phyloP scores from a whole-genome alignment of 2,113 vertebrate genomes.

The Saccopteryx bilineata region DNA sequence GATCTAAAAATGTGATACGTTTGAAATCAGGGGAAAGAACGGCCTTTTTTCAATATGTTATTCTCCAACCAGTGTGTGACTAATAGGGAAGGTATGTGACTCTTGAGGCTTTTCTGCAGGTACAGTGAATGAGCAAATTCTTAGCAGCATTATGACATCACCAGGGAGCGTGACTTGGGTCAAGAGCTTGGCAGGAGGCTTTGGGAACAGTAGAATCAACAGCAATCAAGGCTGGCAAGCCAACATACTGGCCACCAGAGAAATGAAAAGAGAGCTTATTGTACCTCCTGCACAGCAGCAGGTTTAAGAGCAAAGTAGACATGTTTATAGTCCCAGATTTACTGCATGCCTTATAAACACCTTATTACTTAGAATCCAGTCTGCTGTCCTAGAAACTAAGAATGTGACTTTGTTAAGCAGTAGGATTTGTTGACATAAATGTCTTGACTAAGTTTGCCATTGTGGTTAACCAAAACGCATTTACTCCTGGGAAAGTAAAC shows the following conservation, averaged over 20 bases:
- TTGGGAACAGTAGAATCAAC: conserved; percentile 88
- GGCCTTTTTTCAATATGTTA: conserved; percentile 69
- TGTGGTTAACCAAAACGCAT: conserved; percentile 91
- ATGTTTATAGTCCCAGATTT: conserved; percentile 92
- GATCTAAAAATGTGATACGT: conserved; percentile 50
- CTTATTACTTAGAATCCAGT: conserved; percentile 91
- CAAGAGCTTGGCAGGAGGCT: conserved; percentile 88
- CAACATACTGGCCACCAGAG: conserved; percentile 85
- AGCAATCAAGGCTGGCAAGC: conserved; percentile 87
- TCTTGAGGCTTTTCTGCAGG: conserved; percentile 84
- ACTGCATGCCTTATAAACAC: conserved; percentile 90
- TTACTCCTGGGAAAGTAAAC: conserved; percentile 90
- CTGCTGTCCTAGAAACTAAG: conserved; percentile 91
- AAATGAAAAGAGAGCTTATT: conserved; percentile 89
- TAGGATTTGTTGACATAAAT: conserved; percentile 89
- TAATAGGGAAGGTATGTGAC: conserved; percentile 77
- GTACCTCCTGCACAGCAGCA: conserved; percentile 87
- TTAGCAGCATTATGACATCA: conserved; percentile 88
- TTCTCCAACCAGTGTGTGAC: conserved; percentile 63
- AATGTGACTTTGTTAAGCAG: conserved; percentile 90
- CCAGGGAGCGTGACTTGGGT: conserved; percentile 87
- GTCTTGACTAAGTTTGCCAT: conserved; percentile 89
- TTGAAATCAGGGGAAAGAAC: conserved; percentile 72
- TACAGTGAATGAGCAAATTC: conserved; percentile 86
- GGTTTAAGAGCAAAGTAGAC: conserved; percentile 90